Evolutionary conservation across 2,797 vertebrate genomes (phyloP).

Genomic region (Brachyrhaphis roseni): DNA sequence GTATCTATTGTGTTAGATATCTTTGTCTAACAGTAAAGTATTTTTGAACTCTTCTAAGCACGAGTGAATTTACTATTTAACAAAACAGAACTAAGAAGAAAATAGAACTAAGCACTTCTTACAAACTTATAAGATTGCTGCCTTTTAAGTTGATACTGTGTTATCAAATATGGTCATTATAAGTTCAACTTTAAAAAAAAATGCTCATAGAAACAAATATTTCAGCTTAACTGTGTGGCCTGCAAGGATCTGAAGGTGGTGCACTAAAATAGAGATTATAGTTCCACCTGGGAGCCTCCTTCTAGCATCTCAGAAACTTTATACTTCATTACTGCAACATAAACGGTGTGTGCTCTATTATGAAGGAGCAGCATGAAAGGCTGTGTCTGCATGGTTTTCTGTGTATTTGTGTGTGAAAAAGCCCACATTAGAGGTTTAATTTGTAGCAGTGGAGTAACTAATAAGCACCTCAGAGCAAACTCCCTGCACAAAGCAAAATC

Average conservation of each 20-base stretch:
- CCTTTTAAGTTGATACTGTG: slow-evolving; percentile 1
- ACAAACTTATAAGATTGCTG: neutral
- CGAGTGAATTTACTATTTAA: neutral
- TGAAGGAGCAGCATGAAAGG: slow-evolving; percentile 51
- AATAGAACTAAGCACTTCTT: no score
- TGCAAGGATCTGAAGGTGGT: slow-evolving; percentile 47
- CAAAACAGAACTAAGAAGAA: neutral
- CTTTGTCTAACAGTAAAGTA: neutral
- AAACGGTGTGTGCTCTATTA: slow-evolving; percentile 65
- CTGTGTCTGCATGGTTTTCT: neutral
- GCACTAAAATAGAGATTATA: slow-evolving; percentile 59
- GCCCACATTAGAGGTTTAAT: slow-evolving; percentile 3
- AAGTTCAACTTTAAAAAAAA: slow-evolving; percentile 13
- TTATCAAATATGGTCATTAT: slow-evolving; percentile 28
- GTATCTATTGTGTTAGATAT: neutral
- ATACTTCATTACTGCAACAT: slow-evolving; percentile 75
- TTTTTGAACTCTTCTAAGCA: neutral
- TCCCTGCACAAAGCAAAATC: slow-evolving; percentile 59
- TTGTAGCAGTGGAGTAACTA: slow-evolving; percentile 40
- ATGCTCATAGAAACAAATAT: slow-evolving; percentile 22
- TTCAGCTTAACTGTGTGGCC: slow-evolving; percentile 22
- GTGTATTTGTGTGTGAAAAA: neutral
- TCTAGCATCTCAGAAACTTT: slow-evolving; percentile 65
- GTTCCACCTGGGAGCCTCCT: slow-evolving; percentile 55
- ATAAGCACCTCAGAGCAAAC: slow-evolving; percentile 49